Evolutionary conservation across 2,888 invertebrate species (phyloP).

Genomic region (Callosobruchus maculatus): DNA sequence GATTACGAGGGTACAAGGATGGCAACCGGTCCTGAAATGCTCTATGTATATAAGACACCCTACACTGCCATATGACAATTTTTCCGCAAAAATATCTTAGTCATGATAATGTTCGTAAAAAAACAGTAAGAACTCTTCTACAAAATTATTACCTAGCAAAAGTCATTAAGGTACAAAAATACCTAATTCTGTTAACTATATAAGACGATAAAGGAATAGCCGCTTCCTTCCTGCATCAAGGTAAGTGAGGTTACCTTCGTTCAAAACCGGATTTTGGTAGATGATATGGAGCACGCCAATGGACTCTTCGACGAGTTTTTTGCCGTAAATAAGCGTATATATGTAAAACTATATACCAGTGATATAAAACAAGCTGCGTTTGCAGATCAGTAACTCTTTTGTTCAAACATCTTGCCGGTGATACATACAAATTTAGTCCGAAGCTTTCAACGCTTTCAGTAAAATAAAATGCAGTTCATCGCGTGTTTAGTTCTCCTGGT

Average conservation of each 20-base stretch:
- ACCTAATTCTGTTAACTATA: too few species aligned
- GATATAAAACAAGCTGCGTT: background rate
- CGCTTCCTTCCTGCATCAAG: background rate
- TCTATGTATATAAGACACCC: too few species aligned
- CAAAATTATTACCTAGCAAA: background rate
- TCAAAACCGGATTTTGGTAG: background rate
- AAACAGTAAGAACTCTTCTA: too few species aligned
- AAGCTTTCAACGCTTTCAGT: background rate
- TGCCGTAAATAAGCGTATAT: background rate
- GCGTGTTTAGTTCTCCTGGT: background rate
- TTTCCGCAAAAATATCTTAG: too few species aligned
- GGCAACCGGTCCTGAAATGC: too few species aligned
- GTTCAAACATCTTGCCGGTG: background rate
- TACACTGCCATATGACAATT: too few species aligned
- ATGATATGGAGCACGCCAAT: background rate
- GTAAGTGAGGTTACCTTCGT: background rate
- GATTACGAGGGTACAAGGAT: too few species aligned
- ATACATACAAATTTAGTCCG: background rate
- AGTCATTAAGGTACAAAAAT: background rate
- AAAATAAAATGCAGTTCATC: background rate
- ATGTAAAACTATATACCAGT: background rate
- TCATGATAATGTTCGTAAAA: too few species aligned
- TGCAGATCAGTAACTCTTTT: background rate
- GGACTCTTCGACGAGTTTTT: background rate
- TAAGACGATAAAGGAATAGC: background rate